Evolutionary conservation across 2,113 vertebrate species (phyloP).

Genomic region (Pleuronectes platessa): DNA sequence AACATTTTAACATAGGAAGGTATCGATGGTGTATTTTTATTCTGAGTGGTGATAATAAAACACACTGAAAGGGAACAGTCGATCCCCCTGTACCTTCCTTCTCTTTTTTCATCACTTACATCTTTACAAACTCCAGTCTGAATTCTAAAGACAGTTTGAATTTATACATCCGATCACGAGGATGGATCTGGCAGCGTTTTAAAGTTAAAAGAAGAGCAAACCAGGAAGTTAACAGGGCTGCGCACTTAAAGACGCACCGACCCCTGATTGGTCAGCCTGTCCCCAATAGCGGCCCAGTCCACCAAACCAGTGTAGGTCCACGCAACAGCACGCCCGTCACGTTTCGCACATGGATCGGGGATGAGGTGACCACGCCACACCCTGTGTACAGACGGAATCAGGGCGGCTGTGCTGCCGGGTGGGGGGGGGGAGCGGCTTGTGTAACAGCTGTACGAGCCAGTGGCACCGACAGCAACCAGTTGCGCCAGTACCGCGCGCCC

Average conservation of each 20-base stretch:
- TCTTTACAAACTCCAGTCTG: background rate
- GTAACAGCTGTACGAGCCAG: constrained; percentile 70
- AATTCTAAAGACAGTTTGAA: background rate
- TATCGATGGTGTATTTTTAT: background rate
- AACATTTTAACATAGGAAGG: background rate
- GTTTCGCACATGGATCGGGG: constrained; percentile 73
- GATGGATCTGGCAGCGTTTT: background rate
- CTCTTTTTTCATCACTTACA: background rate
- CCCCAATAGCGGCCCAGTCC: constrained; percentile 66
- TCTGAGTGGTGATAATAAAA: constrained; percentile 19
- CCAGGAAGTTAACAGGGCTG: background rate
- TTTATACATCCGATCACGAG: background rate
- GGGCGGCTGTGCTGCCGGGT: background rate
- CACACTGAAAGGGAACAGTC: background rate
- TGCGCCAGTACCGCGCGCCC: constrained; percentile 49
- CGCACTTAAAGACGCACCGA: constrained; percentile 59
- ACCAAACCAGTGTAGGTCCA: constrained; percentile 48
- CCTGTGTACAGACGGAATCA: constrained; percentile 48
- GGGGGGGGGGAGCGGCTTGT: constrained; percentile 50
- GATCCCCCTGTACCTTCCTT: background rate
- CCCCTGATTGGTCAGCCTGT: constrained; percentile 58
- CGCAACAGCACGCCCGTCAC: constrained; percentile 62
- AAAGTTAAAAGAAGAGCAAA: background rate
- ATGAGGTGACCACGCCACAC: constrained; percentile 73
- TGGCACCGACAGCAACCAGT: constrained; percentile 52